phyloP scores from a whole-genome alignment of 2,888 invertebrate genomes.

The Cactoblastis cactorum region DNA sequence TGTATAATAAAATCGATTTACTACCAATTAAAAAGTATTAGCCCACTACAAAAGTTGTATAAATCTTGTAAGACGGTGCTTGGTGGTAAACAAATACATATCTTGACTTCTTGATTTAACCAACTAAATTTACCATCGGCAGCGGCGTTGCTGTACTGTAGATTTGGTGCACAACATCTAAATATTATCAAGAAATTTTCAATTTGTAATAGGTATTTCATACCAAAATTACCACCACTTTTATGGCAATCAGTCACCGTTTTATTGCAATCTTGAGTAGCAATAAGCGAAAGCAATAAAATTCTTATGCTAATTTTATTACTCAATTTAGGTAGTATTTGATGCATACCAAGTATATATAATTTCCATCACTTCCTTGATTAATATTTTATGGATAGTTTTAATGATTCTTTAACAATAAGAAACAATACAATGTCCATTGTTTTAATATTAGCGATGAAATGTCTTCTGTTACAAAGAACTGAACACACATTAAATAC shows the following conservation, averaged over 20 bases:
- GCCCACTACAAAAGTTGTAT: too few relatives aligned
- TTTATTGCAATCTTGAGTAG: neutral
- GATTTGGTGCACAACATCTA: neutral
- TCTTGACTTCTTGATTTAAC: too few relatives aligned
- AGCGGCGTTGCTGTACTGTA: neutral
- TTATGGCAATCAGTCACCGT: conserved; percentile 7
- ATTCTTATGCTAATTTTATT: conserved; percentile 8
- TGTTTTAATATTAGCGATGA: neutral
- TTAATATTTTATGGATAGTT: neutral
- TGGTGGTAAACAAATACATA: too few relatives aligned
- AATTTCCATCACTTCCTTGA: neutral
- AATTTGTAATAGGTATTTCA: neutral
- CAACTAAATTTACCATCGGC: neutral
- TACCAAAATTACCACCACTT: conserved; percentile 1
- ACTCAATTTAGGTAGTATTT: conserved; percentile 2
- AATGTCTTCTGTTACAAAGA: neutral
- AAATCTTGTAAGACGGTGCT: too few relatives aligned
- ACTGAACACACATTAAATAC: neutral
- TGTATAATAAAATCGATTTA: too few relatives aligned
- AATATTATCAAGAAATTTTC: neutral
- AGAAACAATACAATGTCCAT: neutral
- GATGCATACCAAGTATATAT: neutral
- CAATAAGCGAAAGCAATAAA: conserved; percentile 8
- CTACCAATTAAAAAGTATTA: too few relatives aligned
- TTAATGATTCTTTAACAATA: neutral